A percentile compares a stretch with the other conserved stretches of the same genome.
phyloP scores from a whole-genome alignment of 2,113 vertebrate genomes.

The Semicossyphus pulcher region DNA sequence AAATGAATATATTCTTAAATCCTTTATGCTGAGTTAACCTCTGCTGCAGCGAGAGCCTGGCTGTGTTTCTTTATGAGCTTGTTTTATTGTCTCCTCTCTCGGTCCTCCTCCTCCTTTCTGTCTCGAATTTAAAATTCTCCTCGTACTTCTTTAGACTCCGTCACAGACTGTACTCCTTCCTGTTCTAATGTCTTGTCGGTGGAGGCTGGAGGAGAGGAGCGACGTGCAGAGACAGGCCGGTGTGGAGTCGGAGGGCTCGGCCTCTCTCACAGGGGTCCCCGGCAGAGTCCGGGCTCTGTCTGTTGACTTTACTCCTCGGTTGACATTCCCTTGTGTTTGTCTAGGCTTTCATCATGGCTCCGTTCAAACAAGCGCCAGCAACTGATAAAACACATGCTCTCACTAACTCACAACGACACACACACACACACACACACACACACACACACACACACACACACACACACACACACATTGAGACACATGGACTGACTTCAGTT shows the following conservation, averaged over 20 bases:
- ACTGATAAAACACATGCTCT: conserved; percentile 84
- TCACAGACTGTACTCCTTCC: too few species aligned
- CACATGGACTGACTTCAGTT: conserved; percentile 35
- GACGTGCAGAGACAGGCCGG: conserved; percentile 21
- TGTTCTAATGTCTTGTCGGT: neutral
- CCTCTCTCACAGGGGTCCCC: conserved; percentile 64
- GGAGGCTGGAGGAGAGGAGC: conserved; percentile 18
- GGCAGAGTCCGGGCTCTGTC: conserved; percentile 51
- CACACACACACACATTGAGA: conserved; percentile 11
- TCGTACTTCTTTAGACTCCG: conserved; percentile 17
- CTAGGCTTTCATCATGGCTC: conserved; percentile 78
- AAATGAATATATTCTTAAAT: conserved; percentile 36
- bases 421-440: conserved; percentile 10
- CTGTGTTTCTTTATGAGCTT: conserved; percentile 46
- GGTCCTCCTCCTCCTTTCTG: neutral
- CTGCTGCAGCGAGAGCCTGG: neutral
- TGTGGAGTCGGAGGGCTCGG: conserved; percentile 49
- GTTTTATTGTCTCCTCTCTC: too few species aligned
- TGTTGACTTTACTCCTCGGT: conserved; percentile 81
- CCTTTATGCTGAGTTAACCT: conserved; percentile 36
- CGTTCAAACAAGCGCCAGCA: conserved; percentile 78
- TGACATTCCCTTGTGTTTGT: conserved; percentile 82
- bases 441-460: conserved; percentile 21
- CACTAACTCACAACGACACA: conserved; percentile 37
- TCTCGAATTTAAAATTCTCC: too few species aligned